Evolutionary conservation across 2,888 invertebrate species (phyloP), one percentile per base, ranked within the genome.

Genomic region (Atrina japonica): DNA sequence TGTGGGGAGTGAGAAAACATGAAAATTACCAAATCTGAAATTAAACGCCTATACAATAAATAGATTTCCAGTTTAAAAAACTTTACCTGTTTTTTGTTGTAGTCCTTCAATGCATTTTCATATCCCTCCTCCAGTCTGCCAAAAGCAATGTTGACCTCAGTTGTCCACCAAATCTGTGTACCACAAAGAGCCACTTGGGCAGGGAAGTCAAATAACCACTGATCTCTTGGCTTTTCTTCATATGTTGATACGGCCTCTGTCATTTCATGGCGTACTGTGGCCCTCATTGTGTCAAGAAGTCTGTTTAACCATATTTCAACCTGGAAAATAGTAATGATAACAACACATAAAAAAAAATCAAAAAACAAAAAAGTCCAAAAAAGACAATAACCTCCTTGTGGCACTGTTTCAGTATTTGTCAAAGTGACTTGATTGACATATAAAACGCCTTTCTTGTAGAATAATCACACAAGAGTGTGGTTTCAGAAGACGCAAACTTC

Each of bases 91-190:
- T 91, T 91, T 82, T 91, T 91, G 86, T 96, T 95, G 89, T 97
- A 98, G 91, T 98, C 98, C 91, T 97, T 96, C 70, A 98, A 93
- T 23, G 98, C 97, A 89, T 97, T 98, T 88, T 98, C 98, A 88
- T 97, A 98, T 58, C 98, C 98, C 92, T 97, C 97, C 91, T 97
- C 97, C 56, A 97, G 91, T 83, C 96, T 93, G 6, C 94, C 93
- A 88, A 97, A 97, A 0, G 97, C 97, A 84, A 95, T 94, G 87
- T 96, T 96, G 0, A 97, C 97, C 91, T 98, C 97, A 1, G 96
- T 96, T 0, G 97, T 96, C 98, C 98, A 98, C 96, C 97, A 98
- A 82, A 98, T 97, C 93, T 98, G 98, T 0, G 97, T 96, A 6
- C 97, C 96, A 88, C 97, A 97, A 35, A 98, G 92, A 0, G 97